Conservation (phyloP, 2,888 invertebrate species). For the Andrena minutula region DNA sequence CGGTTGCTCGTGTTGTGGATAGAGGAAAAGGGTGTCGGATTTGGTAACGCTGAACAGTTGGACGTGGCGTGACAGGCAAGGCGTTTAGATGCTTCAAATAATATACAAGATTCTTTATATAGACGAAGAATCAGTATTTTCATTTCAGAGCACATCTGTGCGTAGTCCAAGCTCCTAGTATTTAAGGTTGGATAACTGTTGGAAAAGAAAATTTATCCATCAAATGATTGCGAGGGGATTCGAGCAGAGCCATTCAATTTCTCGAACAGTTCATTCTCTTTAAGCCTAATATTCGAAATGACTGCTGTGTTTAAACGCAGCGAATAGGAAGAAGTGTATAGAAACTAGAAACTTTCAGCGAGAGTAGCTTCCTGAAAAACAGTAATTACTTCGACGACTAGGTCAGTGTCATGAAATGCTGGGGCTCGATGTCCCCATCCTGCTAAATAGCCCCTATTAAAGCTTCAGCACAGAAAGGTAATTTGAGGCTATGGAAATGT, state of each 20-base stretch:
- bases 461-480: not conserved
- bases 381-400: not conserved
- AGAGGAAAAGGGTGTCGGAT: slow-evolving; percentile 12
- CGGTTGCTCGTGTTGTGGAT: slow-evolving; percentile 13
- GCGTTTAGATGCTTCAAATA: not conserved
- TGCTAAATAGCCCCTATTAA: not conserved
- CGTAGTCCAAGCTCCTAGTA: not conserved
- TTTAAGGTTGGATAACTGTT: not conserved
- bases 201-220: not conserved
- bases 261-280: not conserved
- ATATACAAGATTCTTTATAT: slow-evolving; percentile 26
- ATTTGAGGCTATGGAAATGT: not conserved
- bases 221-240: not conserved
- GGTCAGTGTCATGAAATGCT: slow-evolving; percentile 1
- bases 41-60: not conserved
- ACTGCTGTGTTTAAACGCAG: not conserved
- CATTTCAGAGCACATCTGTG: not conserved
- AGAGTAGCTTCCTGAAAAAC: not conserved
- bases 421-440: not conserved
- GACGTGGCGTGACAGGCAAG: not conserved
- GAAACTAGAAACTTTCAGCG: not conserved
- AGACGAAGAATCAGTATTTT: slow-evolving; percentile 7
- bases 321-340: not conserved
- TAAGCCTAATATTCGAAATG: not conserved
- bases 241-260: not conserved